These are phyloP conservation scores for Odontamblyopus lacepedii DNA, from an alignment of 2,797 vertebrate species.

Conservation along the genomic window DNA sequence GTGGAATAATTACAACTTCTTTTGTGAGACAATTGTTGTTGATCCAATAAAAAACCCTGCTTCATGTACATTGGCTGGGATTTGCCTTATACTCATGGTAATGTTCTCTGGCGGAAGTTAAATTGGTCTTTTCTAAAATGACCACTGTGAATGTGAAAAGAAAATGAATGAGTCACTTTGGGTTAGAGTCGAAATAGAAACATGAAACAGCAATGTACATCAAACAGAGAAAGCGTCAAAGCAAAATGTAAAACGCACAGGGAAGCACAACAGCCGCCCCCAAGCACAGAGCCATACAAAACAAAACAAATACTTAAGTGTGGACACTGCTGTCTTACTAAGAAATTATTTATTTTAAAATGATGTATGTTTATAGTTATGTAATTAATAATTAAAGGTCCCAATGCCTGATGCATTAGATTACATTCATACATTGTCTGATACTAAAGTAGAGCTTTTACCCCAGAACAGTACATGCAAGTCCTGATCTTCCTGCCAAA, in stretches of 20 bases:
- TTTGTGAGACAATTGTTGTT: slow-evolving; percentile 5
- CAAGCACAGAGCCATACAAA: neutral
- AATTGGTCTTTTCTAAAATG: slow-evolving; percentile 12
- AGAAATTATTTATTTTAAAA: neutral
- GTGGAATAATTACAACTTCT: slow-evolving; percentile 19
- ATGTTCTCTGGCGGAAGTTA: slow-evolving; percentile 16
- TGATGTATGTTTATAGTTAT: too few relatives aligned
- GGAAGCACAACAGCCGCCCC: neutral
- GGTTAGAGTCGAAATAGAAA: neutral
- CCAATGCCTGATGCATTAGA: too few relatives aligned
- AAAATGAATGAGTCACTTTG: slow-evolving; percentile 14
- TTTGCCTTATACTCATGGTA: slow-evolving; percentile 3
- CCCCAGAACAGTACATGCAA: too few relatives aligned
- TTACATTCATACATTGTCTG: too few relatives aligned
- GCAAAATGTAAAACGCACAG: neutral
- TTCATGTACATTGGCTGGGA: slow-evolving; percentile 8
- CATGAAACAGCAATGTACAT: slow-evolving; percentile 4
- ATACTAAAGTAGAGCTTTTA: too few relatives aligned
- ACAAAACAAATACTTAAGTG: neutral
- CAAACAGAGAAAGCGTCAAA: slow-evolving; percentile 10
- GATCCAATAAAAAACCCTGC: slow-evolving; percentile 6
- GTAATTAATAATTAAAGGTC: too few relatives aligned
- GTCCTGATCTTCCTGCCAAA: too few relatives aligned
- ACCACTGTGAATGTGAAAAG: slow-evolving; percentile 15
- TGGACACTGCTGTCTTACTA: neutral